These are phyloP conservation scores for Panulirus ornatus DNA, from an alignment of 1,140 invertebrate species.

Conservation along the genomic window DNA sequence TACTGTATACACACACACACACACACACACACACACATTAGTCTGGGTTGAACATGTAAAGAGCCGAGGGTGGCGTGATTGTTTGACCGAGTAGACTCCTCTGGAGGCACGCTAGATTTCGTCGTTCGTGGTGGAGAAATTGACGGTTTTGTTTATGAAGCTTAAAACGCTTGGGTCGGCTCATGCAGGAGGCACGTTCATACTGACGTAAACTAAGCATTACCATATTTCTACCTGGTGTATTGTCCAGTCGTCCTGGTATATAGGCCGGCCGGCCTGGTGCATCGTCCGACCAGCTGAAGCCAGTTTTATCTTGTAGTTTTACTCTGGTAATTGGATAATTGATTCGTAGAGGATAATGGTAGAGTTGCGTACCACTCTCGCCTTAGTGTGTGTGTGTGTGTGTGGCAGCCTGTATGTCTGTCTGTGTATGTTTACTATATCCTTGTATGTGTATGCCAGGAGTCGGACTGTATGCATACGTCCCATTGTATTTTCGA, in stretches of 20 bases:
- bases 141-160: constrained; percentile 11
- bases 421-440: constrained; percentile 6
- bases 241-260: too few relatives aligned
- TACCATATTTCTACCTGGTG: constrained; percentile 10
- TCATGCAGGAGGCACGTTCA: background rate
- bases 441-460: background rate
- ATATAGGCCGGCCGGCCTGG: too few relatives aligned
- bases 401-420: constrained; percentile 33
- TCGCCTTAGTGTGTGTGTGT: constrained; percentile 33
- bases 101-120: background rate
- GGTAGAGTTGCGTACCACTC: constrained; percentile 2
- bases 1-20: background rate
- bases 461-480: background rate
- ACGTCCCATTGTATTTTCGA: background rate
- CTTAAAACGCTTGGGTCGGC: background rate
- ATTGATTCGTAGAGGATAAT: constrained; percentile 58
- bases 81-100: background rate
- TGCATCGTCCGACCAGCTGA: constrained; percentile 4
- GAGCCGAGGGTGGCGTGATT: background rate
- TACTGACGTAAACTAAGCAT: background rate
- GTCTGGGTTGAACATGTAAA: background rate
- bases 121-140: background rate
- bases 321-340: constrained; percentile 57
- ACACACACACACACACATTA: constrained; percentile 13
- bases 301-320: constrained; percentile 52